Percentiles rank a stretch among this genome's conserved stretches.
These are phyloP conservation scores for Myathropa florea DNA, from an alignment of 2,888 invertebrate species.

Conservation along the genomic window DNA sequence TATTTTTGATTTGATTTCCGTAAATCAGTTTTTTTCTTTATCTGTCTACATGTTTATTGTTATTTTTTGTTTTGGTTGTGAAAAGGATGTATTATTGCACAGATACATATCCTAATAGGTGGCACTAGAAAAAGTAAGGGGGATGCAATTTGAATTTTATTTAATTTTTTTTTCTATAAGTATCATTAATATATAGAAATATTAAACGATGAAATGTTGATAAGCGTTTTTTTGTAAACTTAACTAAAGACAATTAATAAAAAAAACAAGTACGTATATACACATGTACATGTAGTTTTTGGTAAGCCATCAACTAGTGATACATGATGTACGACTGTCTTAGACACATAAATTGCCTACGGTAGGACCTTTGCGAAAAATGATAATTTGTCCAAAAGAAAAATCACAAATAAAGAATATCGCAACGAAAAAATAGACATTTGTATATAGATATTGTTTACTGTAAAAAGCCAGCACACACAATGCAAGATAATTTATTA, in stretches of 20 bases:
- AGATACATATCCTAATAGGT: conserved; percentile 81
- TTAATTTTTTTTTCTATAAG: conserved; percentile 47
- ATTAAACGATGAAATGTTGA: conserved; percentile 38
- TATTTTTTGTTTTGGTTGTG: conserved; percentile 66
- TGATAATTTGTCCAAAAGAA: conserved; percentile 15
- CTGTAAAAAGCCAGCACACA: conserved; percentile 58
- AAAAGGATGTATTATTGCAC: conserved; percentile 78
- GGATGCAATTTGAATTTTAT: conserved; percentile 73
- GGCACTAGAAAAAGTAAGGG: conserved; percentile 80
- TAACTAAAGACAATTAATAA: neutral
- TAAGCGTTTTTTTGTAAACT: neutral
- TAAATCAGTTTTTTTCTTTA: conserved; percentile 21
- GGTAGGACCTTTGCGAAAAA: conserved; percentile 31
- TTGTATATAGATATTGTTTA: neutral
- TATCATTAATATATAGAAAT: conserved; percentile 53
- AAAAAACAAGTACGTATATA: conserved; percentile 52
- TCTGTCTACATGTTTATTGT: conserved; percentile 36
- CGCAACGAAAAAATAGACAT: conserved; percentile 38
- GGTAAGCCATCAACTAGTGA: conserved; percentile 19
- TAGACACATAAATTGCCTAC: conserved; percentile 33
- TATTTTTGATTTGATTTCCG: conserved; percentile 62
- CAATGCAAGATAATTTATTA: conserved; percentile 42
- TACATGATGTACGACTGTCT: conserved; percentile 18
- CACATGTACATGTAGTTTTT: conserved; percentile 64
- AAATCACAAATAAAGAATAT: conserved; percentile 30